Conservation (phyloP, 2,797 vertebrate species). For the Siniperca undulata region DNA sequence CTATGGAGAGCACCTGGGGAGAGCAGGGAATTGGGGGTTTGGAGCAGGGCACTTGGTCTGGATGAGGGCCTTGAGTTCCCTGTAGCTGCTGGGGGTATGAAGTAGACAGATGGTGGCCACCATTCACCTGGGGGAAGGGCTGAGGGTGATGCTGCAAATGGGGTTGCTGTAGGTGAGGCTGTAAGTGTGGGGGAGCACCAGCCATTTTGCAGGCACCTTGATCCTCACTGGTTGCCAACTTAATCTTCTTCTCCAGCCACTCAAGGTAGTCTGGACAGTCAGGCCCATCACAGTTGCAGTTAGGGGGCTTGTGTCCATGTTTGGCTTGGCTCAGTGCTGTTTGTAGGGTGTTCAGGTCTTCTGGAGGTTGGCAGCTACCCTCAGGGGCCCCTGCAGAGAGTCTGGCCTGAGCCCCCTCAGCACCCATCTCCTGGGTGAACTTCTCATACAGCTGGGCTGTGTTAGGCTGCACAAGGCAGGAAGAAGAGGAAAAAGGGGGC, state of each 20-base stretch:
- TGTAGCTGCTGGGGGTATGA: slow-evolving; percentile 75
- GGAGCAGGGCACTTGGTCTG: slow-evolving; percentile 71
- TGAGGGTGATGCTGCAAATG: slow-evolving; percentile 70
- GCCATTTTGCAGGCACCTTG: slow-evolving; percentile 78
- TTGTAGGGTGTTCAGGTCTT: slow-evolving; percentile 92
- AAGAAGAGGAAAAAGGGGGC: slow-evolving; percentile 86
- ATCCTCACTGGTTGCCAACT: slow-evolving; percentile 84
- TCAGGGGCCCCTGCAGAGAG: slow-evolving; percentile 65
- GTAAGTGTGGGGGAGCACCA: slow-evolving; percentile 70
- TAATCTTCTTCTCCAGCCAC: slow-evolving; percentile 97
- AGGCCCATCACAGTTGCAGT: slow-evolving; percentile 96
- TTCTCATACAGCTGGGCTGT: slow-evolving; percentile 91
- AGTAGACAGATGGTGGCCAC: slow-evolving; percentile 62
- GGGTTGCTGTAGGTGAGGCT: slow-evolving; percentile 67
- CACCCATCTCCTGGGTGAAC: slow-evolving; percentile 92
- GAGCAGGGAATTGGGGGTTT: slow-evolving; percentile 91
- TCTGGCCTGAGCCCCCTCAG: slow-evolving; percentile 64
- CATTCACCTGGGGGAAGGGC: slow-evolving; percentile 73
- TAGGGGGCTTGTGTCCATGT: slow-evolving; percentile 95
- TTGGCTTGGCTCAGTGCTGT: slow-evolving; percentile 92
- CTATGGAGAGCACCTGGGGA: slow-evolving; percentile 94
- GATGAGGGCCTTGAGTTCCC: slow-evolving; percentile 53
- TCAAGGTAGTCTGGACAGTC: slow-evolving; percentile 99
- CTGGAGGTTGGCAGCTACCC: slow-evolving; percentile 74
- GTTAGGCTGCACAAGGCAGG: slow-evolving; percentile 75